Evolutionary conservation across 1,140 invertebrate species (phyloP).

Genomic region (Phenacoccus solenopsis): DNA sequence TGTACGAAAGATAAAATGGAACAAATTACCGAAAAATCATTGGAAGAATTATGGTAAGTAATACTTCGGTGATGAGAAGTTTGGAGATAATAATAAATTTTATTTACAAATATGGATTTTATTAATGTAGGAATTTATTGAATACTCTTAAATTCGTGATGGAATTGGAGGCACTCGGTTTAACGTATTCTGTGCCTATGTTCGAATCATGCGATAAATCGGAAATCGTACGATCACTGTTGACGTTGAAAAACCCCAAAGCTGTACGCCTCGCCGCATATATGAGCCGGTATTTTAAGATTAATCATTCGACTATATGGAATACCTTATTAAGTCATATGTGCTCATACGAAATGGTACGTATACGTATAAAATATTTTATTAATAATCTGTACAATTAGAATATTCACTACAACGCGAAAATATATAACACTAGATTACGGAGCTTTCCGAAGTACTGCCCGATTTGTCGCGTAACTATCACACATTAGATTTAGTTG

Average conservation of each 20-base stretch:
- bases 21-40: slow-evolving; percentile 30
- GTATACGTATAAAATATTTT: slow-evolving; percentile 15
- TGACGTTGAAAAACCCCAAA: slow-evolving; percentile 23
- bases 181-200: slow-evolving; percentile 31
- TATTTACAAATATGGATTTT: slow-evolving; percentile 11
- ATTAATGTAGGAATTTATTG: slow-evolving; percentile 25
- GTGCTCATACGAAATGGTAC: slow-evolving; percentile 17
- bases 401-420: slow-evolving; percentile 13
- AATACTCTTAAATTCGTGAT: slow-evolving; percentile 33
- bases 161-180: slow-evolving; percentile 35
- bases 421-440: no score
- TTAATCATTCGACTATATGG: background rate
- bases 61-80: slow-evolving; percentile 22
- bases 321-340: background rate
- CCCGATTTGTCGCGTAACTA: slow-evolving; percentile 21
- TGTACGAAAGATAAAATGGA: slow-evolving; percentile 29
- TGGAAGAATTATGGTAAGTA: slow-evolving; percentile 22
- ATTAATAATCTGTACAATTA: background rate
- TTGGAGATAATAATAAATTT: slow-evolving; percentile 25
- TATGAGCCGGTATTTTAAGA: slow-evolving; percentile 13
- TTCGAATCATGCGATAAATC: slow-evolving; percentile 32
- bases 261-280: slow-evolving; percentile 19
- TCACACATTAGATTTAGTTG: slow-evolving; percentile 16
- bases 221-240: slow-evolving; percentile 31
- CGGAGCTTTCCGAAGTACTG: slow-evolving; percentile 18